phyloP scores from a whole-genome alignment of 2,888 invertebrate species.

The Eremobia ochroleuca region DNA sequence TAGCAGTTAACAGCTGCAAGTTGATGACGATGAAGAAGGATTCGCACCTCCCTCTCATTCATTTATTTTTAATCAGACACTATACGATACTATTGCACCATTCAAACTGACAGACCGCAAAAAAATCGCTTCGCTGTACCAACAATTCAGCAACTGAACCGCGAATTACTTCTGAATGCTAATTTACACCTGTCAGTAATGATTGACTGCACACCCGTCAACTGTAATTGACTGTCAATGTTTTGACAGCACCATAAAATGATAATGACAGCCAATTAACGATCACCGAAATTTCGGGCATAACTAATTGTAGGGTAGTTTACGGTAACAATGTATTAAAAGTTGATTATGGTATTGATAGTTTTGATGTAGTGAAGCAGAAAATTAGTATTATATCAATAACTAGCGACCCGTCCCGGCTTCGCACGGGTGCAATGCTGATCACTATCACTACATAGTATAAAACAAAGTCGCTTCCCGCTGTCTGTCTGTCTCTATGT shows the following conservation, averaged over 20 bases:
- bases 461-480: no score
- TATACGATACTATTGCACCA: constrained; percentile 40
- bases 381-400: constrained; percentile 33
- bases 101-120: constrained; percentile 34
- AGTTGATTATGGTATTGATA: constrained; percentile 11
- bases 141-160: constrained; percentile 39
- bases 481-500: no score
- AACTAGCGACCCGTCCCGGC: no score
- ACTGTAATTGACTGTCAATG: constrained; percentile 70
- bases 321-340: constrained; percentile 40
- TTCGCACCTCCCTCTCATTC: not conserved
- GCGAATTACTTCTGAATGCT: constrained; percentile 55
- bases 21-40: not conserved
- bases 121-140: constrained; percentile 32
- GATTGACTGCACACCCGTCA: constrained; percentile 66
- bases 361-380: constrained; percentile 31
- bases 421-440: no score
- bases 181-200: constrained; percentile 66
- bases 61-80: constrained; percentile 18
- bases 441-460: no score
- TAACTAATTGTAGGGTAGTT: constrained; percentile 58
- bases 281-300: constrained; percentile 46
- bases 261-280: constrained; percentile 65
- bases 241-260: constrained; percentile 64
- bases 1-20: not conserved